A percentile compares a stretch with the other conserved stretches of the same genome.
Conservation (phyloP, 2,888 invertebrate genomes). For the Elmis aenea region DNA sequence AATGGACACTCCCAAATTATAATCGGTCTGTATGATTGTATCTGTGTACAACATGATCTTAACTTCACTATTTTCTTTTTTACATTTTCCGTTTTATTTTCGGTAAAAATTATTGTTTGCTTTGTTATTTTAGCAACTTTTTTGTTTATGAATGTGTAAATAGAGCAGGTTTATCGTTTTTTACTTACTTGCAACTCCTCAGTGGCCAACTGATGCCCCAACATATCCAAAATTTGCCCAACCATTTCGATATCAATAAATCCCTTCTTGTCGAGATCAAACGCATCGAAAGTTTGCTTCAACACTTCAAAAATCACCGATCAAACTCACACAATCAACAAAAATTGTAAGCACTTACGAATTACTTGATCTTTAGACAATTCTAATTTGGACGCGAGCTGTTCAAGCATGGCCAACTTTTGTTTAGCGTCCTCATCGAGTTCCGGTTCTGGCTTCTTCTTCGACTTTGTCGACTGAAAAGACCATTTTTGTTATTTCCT, state of each 20-base stretch:
- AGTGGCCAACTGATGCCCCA: conserved; percentile 80
- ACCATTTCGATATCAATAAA: conserved; percentile 78
- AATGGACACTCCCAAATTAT: too few species aligned
- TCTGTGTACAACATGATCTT: too few species aligned
- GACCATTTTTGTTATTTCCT: too few species aligned
- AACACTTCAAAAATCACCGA: conserved; percentile 64
- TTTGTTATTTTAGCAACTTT: too few species aligned
- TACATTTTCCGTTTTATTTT: not conserved
- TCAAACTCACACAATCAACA: not conserved
- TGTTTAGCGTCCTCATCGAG: conserved; percentile 15
- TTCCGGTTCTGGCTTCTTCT: too few species aligned
- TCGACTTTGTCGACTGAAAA: too few species aligned
- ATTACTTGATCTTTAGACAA: conserved; percentile 39
- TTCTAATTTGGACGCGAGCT: conserved; percentile 11
- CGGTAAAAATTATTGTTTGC: too few species aligned
- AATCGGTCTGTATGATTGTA: too few species aligned
- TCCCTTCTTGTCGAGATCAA: conserved; percentile 83
- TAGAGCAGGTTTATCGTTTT: too few species aligned
- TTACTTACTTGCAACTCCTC: conserved; percentile 62
- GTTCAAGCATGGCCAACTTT: conserved; percentile 10
- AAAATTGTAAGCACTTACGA: conserved; percentile 34
- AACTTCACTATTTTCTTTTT: too few species aligned
- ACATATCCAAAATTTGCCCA: conserved; percentile 81
- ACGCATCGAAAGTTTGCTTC: conserved; percentile 86
- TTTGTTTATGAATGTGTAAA: too few species aligned